Evolutionary conservation across 1,140 invertebrate species (phyloP).

Genomic region (Drosophila prosaltans): DNA sequence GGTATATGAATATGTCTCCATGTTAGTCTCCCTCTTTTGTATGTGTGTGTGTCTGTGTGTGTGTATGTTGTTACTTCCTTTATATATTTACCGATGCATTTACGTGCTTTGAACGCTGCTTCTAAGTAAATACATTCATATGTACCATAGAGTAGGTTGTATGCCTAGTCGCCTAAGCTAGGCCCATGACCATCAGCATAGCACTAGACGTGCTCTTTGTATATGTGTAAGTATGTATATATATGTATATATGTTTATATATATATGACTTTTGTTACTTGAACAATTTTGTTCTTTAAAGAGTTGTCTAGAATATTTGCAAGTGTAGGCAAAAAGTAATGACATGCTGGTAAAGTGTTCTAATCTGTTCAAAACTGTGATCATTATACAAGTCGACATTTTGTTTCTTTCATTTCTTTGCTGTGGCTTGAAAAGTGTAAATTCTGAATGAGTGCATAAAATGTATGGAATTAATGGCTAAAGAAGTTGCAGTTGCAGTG

Average conservation of each 20-base stretch:
- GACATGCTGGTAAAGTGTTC: constrained; percentile 13
- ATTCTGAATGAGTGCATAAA: constrained; percentile 6
- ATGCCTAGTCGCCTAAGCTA: constrained; percentile 22
- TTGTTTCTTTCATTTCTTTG: background rate
- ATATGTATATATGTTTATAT: too few relatives aligned
- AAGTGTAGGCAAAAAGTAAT: constrained; percentile 18
- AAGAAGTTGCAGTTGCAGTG: background rate
- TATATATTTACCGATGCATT: constrained; percentile 76
- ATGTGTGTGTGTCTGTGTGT: constrained; percentile 8
- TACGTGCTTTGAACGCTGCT: constrained; percentile 55
- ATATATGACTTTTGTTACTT: constrained; percentile 57
- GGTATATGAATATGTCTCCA: constrained; percentile 40
- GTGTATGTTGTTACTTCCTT: constrained; percentile 23
- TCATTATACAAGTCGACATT: constrained; percentile 7
- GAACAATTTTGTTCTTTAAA: constrained; percentile 30
- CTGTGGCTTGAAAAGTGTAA: background rate
- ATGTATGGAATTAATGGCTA: constrained; percentile 1
- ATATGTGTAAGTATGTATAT: background rate
- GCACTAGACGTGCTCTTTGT: constrained; percentile 22
- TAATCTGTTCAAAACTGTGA: constrained; percentile 1
- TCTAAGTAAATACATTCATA: constrained; percentile 60
- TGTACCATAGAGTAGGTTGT: constrained; percentile 41
- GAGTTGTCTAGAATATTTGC: background rate
- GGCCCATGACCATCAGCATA: constrained; percentile 32
- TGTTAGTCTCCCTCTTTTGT: background rate